These are phyloP conservation scores for Petrolisthes manimaculis DNA, from an alignment of 2,888 invertebrate species.

Conservation along the genomic window DNA sequence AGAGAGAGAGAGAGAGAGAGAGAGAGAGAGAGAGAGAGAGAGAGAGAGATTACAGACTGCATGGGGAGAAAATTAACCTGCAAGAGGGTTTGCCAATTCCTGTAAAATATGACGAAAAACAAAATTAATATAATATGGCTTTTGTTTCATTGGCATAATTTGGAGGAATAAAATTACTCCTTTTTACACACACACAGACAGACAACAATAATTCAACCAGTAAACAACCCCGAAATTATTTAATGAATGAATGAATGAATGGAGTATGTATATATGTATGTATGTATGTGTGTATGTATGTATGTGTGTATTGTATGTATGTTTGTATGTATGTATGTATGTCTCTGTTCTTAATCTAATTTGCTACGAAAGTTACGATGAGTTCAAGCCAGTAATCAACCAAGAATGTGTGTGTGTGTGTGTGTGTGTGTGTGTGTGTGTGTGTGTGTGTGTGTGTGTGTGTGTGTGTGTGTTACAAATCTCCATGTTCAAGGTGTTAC, in stretches of 20 bases:
- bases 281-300: not conserved
- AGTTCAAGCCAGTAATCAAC: no score
- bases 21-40: slow-evolving; percentile 21
- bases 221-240: not conserved
- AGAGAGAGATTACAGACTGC: not conserved
- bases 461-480: not conserved
- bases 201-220: no score
- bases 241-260: no score
- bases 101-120: no score
- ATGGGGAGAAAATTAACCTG: not conserved
- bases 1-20: no score
- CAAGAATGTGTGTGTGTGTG: not conserved
- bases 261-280: not conserved
- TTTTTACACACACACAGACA: no score
- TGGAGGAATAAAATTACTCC: no score
- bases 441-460: not conserved
- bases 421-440: not conserved
- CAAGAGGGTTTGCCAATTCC: not conserved
- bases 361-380: no score
- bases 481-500: not conserved
- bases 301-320: not conserved
- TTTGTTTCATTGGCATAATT: no score
- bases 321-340: not conserved
- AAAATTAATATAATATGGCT: no score
- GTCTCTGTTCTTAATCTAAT: no score